phyloP scores from a whole-genome alignment of 2,888 invertebrate genomes.

The Dendrolimus houi region DNA sequence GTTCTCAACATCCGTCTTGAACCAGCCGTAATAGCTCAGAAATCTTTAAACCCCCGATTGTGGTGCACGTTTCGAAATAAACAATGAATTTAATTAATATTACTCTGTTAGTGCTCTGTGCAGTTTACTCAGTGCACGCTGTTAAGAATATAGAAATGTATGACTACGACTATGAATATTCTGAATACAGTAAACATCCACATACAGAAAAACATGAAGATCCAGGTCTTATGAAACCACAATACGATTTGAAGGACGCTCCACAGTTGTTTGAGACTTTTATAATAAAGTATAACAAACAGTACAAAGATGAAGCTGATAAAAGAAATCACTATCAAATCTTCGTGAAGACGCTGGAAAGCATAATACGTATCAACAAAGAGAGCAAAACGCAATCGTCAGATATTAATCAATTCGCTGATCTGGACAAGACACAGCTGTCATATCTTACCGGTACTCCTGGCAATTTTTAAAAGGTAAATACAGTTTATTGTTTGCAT shows the following conservation, averaged over 20 bases:
- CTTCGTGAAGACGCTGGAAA: constrained; percentile 38
- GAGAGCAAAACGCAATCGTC: constrained; percentile 18
- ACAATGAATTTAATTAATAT: constrained; percentile 3
- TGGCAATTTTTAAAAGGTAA: background rate
- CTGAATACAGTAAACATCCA: constrained; percentile 6
- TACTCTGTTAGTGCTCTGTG: background rate
- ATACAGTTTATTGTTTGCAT: background rate
- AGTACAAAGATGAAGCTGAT: constrained; percentile 35
- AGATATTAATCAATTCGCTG: constrained; percentile 48
- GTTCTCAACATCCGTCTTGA: background rate
- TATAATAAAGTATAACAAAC: constrained; percentile 31
- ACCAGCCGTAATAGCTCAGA: background rate
- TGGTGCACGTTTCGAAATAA: constrained; percentile 1
- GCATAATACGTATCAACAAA: constrained; percentile 41
- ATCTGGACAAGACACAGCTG: constrained; percentile 29
- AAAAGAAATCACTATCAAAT: constrained; percentile 28
- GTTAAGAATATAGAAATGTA: constrained; percentile 10
- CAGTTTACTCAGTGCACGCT: constrained; percentile 7
- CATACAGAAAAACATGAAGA: constrained; percentile 8
- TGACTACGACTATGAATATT: constrained; percentile 9
- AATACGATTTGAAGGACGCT: constrained; percentile 43
- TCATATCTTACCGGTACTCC: constrained; percentile 6
- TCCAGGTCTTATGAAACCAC: constrained; percentile 19
- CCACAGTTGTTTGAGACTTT: constrained; percentile 36
- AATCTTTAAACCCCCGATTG: background rate